phyloP scores from a whole-genome alignment of 2,113 vertebrate genomes.

The Aphyosemion australe region DNA sequence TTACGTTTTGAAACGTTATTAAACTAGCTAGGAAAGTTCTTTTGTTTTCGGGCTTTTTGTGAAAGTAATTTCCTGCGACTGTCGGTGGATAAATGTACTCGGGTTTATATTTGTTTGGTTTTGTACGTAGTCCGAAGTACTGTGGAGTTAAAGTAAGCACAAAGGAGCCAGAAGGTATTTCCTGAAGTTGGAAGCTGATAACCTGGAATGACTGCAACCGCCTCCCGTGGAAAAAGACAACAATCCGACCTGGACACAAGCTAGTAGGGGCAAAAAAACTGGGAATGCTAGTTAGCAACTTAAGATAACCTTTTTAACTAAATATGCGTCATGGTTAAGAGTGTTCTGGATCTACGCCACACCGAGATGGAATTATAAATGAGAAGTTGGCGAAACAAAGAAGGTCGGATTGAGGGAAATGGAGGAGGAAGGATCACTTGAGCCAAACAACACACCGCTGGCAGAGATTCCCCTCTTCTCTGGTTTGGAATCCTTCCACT shows the following conservation, averaged over 20 bases:
- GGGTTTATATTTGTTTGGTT: slow-evolving; percentile 14
- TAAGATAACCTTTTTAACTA: background rate
- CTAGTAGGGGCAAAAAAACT: slow-evolving; percentile 58
- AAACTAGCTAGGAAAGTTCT: background rate
- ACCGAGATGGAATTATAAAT: slow-evolving; percentile 30
- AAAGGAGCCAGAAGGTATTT: slow-evolving; percentile 13
- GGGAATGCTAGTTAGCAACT: slow-evolving; percentile 23
- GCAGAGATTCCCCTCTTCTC: slow-evolving; percentile 33
- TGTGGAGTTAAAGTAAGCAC: background rate
- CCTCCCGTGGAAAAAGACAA: slow-evolving; percentile 42
- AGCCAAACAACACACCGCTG: slow-evolving; percentile 35
- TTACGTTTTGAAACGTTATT: background rate
- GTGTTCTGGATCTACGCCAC: background rate
- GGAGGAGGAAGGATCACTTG: slow-evolving; percentile 56
- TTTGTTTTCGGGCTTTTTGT: slow-evolving; percentile 1
- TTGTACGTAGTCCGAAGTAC: background rate
- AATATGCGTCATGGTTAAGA: background rate
- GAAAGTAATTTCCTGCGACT: slow-evolving; percentile 47
- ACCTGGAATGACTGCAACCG: slow-evolving; percentile 55
- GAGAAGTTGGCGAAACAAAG: slow-evolving; percentile 69
- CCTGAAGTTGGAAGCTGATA: slow-evolving; percentile 41
- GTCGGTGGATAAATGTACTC: slow-evolving; percentile 5
- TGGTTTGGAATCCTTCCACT: slow-evolving; percentile 1
- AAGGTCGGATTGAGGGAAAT: slow-evolving; percentile 64
- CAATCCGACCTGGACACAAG: slow-evolving; percentile 41